A percentile compares a stretch with the other conserved stretches of the same genome.
These are phyloP conservation scores for Pipistrellus kuhlii DNA, from an alignment of 2,797 vertebrate genomes.

Conservation along the genomic window DNA sequence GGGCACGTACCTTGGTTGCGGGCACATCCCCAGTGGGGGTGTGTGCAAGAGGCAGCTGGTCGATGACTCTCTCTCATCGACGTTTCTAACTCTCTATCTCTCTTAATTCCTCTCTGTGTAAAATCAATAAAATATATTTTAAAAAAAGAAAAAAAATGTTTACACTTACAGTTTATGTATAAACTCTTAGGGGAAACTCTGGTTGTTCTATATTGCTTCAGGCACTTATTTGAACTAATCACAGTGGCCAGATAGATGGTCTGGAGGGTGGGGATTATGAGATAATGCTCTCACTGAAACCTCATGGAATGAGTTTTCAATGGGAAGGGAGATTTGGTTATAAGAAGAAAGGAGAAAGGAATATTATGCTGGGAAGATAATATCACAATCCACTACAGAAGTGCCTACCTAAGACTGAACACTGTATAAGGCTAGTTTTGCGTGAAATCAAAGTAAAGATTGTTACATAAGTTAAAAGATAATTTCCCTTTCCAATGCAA, in stretches of 20 bases:
- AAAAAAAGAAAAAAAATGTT: neutral
- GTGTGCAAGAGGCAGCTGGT: too few relatives aligned
- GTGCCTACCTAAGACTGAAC: neutral
- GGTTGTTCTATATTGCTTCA: neutral
- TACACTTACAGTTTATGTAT: neutral
- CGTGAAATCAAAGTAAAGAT: slow-evolving; percentile 18
- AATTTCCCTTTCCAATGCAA: slow-evolving; percentile 32
- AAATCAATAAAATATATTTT: too few relatives aligned
- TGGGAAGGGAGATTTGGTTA: slow-evolving; percentile 1
- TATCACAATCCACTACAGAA: neutral
- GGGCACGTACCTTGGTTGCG: too few relatives aligned
- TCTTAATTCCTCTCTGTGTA: too few relatives aligned
- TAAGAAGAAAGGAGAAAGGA: neutral
- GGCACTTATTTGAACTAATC: neutral
- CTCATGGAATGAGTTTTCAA: neutral
- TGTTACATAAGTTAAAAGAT: slow-evolving; percentile 38
- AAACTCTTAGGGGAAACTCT: neutral
- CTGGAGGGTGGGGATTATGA: neutral
- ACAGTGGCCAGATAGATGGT: neutral
- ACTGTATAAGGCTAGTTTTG: slow-evolving; percentile 60
- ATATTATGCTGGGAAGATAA: neutral
- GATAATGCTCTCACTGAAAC: neutral
- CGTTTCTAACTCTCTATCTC: too few relatives aligned
- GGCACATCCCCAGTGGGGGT: too few relatives aligned
- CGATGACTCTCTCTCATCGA: too few relatives aligned